A percentile compares a stretch with the other conserved stretches of the same genome.
phyloP scores from a whole-genome alignment of 2,888 invertebrate species.

The Drosophila hawaiiensis region DNA sequence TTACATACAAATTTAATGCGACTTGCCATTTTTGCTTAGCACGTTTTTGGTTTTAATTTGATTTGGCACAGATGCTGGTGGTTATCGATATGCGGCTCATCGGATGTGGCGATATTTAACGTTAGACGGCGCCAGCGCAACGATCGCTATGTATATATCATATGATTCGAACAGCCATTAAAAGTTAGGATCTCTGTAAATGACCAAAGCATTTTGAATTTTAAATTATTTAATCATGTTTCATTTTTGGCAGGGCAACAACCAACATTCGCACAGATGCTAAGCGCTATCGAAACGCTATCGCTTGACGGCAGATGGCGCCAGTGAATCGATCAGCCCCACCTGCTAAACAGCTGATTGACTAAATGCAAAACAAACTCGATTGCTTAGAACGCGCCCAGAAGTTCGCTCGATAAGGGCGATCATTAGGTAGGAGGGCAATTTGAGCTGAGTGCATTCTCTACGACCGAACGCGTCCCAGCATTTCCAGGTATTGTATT shows the following conservation, averaged over 20 bases:
- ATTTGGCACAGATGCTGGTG: slow-evolving; percentile 27
- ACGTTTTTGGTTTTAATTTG: slow-evolving; percentile 47
- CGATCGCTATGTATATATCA: slow-evolving; percentile 6
- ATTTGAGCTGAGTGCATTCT: slow-evolving; percentile 3
- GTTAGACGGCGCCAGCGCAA: slow-evolving; percentile 7
- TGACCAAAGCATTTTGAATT: neutral
- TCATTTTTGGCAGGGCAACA: neutral
- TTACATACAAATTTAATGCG: neutral
- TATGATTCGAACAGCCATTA: slow-evolving; percentile 10
- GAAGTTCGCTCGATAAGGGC: slow-evolving; percentile 50
- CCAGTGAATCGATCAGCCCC: slow-evolving; percentile 39
- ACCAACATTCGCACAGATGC: neutral
- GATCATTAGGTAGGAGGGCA: slow-evolving; percentile 43
- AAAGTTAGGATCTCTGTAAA: too few species aligned
- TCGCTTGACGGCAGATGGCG: slow-evolving; percentile 19
- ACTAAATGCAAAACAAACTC: slow-evolving; percentile 52
- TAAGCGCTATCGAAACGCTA: neutral
- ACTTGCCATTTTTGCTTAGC: slow-evolving; percentile 48
- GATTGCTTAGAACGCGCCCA: slow-evolving; percentile 40
- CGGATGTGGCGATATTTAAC: neutral
- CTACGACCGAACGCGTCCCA: too few species aligned
- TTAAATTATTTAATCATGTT: neutral
- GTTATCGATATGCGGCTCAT: slow-evolving; percentile 2
- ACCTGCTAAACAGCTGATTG: slow-evolving; percentile 53
- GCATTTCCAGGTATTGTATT: slow-evolving; percentile 43